Conservation (phyloP, 2,888 invertebrate genomes). For the Cheilosia urbana region DNA sequence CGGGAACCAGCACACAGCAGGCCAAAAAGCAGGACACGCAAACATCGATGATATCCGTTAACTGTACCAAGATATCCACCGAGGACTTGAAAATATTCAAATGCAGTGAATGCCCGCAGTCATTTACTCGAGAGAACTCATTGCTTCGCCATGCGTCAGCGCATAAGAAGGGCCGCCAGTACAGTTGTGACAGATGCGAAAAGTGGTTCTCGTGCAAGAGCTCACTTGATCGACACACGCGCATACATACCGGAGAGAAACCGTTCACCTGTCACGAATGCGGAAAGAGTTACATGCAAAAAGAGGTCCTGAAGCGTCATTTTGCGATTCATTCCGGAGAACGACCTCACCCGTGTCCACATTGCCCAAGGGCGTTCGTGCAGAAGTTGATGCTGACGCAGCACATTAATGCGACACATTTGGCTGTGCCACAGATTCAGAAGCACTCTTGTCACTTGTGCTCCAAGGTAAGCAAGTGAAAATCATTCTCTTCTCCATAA, state of each 20-base stretch:
- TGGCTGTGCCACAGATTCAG: constrained; percentile 86
- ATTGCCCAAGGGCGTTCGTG: constrained; percentile 89
- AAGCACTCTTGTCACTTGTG: constrained; percentile 88
- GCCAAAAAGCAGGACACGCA: neutral
- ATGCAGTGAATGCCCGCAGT: constrained; percentile 87
- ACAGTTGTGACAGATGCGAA: constrained; percentile 86
- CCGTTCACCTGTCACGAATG: constrained; percentile 86
- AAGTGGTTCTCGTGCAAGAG: constrained; percentile 88
- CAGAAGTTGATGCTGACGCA: constrained; percentile 88
- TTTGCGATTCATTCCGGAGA: constrained; percentile 86
- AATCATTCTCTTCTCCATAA: neutral
- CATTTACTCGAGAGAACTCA: constrained; percentile 86
- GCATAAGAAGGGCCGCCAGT: constrained; percentile 86
- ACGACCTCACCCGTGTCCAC: constrained; percentile 88
- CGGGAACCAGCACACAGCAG: neutral
- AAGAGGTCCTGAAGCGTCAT: constrained; percentile 88
- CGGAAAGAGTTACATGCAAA: constrained; percentile 88
- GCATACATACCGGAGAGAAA: constrained; percentile 86
- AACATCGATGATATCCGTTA: constrained; percentile 1
- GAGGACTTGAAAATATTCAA: constrained; percentile 85
- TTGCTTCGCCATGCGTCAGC: constrained; percentile 87
- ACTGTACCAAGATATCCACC: constrained; percentile 37
- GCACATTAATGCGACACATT: constrained; percentile 86
- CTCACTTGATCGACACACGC: constrained; percentile 88
- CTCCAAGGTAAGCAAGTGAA: constrained; percentile 84